A percentile compares a stretch with the other conserved stretches of the same genome.
These are phyloP conservation scores for Gambelia wislizenii DNA, from an alignment of 2,797 vertebrate genomes.

Conservation along the genomic window DNA sequence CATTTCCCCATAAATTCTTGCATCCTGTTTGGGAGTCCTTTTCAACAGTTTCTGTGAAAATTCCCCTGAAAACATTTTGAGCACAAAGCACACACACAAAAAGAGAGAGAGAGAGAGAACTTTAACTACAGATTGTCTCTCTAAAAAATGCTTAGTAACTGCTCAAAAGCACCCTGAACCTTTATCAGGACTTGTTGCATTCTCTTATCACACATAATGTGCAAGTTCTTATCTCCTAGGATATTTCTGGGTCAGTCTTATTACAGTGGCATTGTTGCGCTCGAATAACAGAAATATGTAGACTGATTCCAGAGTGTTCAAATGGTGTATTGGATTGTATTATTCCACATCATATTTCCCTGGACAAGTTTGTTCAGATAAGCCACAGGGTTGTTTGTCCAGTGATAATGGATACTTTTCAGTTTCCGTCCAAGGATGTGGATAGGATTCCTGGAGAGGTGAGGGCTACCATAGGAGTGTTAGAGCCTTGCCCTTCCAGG, in stretches of 20 bases:
- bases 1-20: too few relatives aligned
- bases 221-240: background rate
- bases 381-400: too few relatives aligned
- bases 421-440: too few relatives aligned
- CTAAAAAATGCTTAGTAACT: too few relatives aligned
- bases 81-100: background rate
- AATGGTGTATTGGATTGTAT: background rate
- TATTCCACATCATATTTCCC: background rate
- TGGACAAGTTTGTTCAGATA: background rate
- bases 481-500: too few relatives aligned
- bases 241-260: background rate
- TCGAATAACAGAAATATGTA: conserved; percentile 1
- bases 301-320: conserved; percentile 12
- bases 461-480: too few relatives aligned
- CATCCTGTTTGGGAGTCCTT: background rate
- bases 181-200: conserved; percentile 5
- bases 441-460: too few relatives aligned
- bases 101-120: too few relatives aligned
- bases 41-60: too few relatives aligned
- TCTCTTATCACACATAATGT: background rate
- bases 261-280: background rate
- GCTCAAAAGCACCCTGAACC: background rate
- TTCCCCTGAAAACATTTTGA: background rate
- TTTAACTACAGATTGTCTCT: background rate
- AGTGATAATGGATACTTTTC: too few relatives aligned